phyloP scores from a whole-genome alignment of 2,888 invertebrate species.

The Flexamia atlantica region DNA sequence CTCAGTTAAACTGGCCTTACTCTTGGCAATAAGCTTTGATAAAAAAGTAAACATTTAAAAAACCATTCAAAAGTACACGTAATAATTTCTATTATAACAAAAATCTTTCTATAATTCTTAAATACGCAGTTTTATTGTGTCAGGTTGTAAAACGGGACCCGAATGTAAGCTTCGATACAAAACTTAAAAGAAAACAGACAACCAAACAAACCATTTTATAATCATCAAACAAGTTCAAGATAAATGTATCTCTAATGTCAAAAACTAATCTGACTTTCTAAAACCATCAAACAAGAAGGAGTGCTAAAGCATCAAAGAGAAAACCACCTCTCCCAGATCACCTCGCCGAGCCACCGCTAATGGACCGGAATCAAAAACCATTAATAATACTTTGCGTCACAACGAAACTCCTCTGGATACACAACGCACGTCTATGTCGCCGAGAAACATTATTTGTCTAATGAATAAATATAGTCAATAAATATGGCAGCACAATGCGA shows the following conservation, averaged over 20 bases:
- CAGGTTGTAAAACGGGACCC: no score
- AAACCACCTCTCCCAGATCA: not conserved
- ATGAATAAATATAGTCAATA: constrained; percentile 56
- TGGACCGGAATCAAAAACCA: constrained; percentile 46
- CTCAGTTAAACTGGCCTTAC: no score
- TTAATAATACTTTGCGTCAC: constrained; percentile 40
- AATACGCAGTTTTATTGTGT: no score
- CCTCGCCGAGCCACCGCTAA: not conserved
- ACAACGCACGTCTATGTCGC: constrained; percentile 23
- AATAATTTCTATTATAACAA: no score
- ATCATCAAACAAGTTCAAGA: not conserved
- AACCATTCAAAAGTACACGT: no score
- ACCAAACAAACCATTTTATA: no score
- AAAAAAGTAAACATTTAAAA: no score
- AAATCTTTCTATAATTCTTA: no score
- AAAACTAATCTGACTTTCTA: not conserved
- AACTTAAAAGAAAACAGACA: no score
- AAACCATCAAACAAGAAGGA: not conserved
- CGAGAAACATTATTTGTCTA: constrained; percentile 50
- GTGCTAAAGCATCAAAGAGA: not conserved
- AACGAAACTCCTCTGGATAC: constrained; percentile 6
- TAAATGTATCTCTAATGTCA: not conserved
- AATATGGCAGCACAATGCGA: constrained; percentile 52
- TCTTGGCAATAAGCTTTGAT: no score
- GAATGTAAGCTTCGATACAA: no score